Conservation (phyloP, 2,113 vertebrate genomes). For the Zootoca vivipara region DNA sequence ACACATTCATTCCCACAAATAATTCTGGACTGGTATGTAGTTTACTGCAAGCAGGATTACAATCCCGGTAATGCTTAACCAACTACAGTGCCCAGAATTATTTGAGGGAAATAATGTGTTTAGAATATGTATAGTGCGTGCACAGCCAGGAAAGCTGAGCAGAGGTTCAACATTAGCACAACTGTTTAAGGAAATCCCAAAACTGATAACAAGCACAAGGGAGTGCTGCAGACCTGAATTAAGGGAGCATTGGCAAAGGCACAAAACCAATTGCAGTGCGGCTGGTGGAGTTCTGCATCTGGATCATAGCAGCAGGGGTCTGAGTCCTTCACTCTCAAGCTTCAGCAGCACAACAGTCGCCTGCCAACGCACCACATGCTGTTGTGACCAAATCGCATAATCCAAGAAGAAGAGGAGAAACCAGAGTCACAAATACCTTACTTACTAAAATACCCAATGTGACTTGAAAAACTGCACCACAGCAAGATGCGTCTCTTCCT, state of each 20-base stretch:
- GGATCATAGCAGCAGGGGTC: neutral
- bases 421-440: constrained; percentile 45
- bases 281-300: neutral
- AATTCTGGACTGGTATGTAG: too few relatives aligned
- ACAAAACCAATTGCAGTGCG: neutral
- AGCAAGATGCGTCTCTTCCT: neutral
- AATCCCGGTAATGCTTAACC: too few relatives aligned
- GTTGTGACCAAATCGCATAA: constrained; percentile 55
- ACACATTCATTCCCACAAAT: too few relatives aligned
- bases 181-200: neutral
- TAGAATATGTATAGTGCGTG: too few relatives aligned
- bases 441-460: constrained; percentile 55
- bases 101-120: too few relatives aligned
- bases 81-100: too few relatives aligned
- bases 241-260: accelerated
- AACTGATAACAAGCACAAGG: neutral
- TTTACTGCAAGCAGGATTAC: too few relatives aligned
- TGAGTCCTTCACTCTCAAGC: neutral
- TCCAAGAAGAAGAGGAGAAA: constrained; percentile 11
- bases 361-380: constrained; percentile 41
- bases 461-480: neutral
- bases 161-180: neutral
- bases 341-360: neutral
- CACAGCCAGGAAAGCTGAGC: neutral
- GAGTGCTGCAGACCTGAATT: neutral